Percentiles rank a stretch among this genome's conserved stretches.
These are phyloP conservation scores for Petrocephalus zakoni DNA, from an alignment of 2,113 vertebrate species.

Conservation along the genomic window DNA sequence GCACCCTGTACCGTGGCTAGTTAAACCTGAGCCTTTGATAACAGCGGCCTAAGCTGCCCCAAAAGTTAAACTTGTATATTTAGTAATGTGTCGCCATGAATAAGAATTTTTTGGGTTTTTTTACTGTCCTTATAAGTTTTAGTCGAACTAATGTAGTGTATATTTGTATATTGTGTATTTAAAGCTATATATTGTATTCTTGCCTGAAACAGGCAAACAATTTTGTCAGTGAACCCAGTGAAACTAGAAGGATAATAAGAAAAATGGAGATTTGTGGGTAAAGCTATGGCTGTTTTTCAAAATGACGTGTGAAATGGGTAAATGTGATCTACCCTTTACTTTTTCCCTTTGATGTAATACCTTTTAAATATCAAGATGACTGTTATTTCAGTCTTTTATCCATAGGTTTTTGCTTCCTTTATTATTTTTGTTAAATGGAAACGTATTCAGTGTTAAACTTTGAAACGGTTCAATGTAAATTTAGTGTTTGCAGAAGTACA, in stretches of 20 bases:
- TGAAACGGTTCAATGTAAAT: background rate
- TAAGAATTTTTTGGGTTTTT: background rate
- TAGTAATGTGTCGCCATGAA: background rate
- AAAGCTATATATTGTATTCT: background rate
- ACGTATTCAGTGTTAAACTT: background rate
- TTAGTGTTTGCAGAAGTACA: background rate
- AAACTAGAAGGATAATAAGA: background rate
- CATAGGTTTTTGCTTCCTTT: background rate
- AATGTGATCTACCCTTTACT: background rate
- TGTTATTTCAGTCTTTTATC: background rate
- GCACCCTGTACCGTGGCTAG: background rate
- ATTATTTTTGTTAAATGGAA: background rate
- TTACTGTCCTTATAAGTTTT: background rate
- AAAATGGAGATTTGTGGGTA: background rate
- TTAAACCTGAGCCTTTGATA: background rate
- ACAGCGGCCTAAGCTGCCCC: background rate
- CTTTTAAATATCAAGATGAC: background rate
- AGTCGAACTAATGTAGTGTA: background rate
- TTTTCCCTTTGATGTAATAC: background rate
- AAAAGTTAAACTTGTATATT: background rate
- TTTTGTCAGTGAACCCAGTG: background rate
- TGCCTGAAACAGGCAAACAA: background rate
- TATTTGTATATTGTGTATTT: background rate
- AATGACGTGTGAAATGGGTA: background rate
- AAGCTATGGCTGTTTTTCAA: background rate